A percentile compares a stretch with the other conserved stretches of the same genome.
Conservation (phyloP, 2,113 vertebrate species). For the Taurulus bubalis region DNA sequence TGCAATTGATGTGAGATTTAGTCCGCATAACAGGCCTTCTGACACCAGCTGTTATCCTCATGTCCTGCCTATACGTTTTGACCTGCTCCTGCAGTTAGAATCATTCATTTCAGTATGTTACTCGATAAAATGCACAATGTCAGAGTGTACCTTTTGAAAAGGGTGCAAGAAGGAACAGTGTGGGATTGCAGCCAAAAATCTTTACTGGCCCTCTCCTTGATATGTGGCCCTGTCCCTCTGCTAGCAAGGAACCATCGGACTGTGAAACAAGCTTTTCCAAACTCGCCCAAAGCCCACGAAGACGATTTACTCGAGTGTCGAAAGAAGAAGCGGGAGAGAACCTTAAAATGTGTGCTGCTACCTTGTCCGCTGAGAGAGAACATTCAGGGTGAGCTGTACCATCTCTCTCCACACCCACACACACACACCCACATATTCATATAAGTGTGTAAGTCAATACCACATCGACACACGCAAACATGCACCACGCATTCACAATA, state of each 20-base stretch:
- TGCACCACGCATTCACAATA: not conserved
- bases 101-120: not conserved
- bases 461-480: not conserved
- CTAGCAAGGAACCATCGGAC: conserved; percentile 63
- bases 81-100: not conserved
- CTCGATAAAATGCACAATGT: conserved; percentile 13
- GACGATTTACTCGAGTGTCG: conserved; percentile 64
- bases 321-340: conserved; percentile 39
- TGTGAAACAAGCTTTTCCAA: conserved; percentile 77
- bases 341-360: conserved; percentile 29
- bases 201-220: conserved; percentile 49
- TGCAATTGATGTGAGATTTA: not conserved
- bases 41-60: not conserved
- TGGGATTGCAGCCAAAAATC: conserved; percentile 55
- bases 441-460: too few species aligned
- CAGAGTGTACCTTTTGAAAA: conserved; percentile 24
- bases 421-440: conserved; percentile 27
- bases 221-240: conserved; percentile 59
- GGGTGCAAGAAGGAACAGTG: conserved; percentile 10
- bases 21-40: not conserved
- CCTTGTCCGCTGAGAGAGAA: conserved; percentile 32
- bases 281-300: conserved; percentile 65
- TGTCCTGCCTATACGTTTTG: not conserved
- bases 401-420: conserved; percentile 11
- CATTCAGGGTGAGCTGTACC: conserved; percentile 10